Evolutionary conservation across 2,113 vertebrate genomes (phyloP), one percentile per base, ranked within the genome.

Genomic region (Hippocampus zosterae): DNA sequence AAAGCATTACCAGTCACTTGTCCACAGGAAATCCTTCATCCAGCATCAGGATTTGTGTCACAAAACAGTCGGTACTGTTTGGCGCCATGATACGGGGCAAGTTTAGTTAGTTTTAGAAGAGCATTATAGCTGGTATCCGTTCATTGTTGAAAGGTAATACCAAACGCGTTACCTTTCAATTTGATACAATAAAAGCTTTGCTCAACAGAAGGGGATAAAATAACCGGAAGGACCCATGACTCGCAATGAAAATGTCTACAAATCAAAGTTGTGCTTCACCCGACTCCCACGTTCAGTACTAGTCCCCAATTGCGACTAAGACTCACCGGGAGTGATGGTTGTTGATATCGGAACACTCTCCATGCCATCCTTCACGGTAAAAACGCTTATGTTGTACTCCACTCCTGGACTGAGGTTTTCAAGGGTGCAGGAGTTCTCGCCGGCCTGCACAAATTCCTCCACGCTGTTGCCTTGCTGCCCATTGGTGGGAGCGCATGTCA

Each of bases 331-430:
- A 15, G 92, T 94, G 79, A 97, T 79, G 61, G 91, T 93, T 77
- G 93, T 93, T 5, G 93, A 97, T 80, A 96, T 79, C 7, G 97
- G 96, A 25, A 76, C 5, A 37, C 97, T 98, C 92, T 98, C 96
- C 90, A 95, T 94, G 65, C 94, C 84, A 0, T 93, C 94, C 84
- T 97, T 98, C 53, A 98, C 92, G 0, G 97, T 92, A 44, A 94
- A 94, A 69, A 99, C 94, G 0, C 95, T 99, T 91, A 99, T 88
- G 0, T 98, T 97, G 91, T 99, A 99, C 79, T 98, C 95, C 74
- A 99, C 85, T 1, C 97, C 97, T 0, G 96, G 96, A 81, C 64
- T 95, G 71, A 99, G 92, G 81, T 94, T 96, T 55, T 99, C 96
- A 82, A 98, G 92, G 61, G 91, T 95, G 85, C 94, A 98, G 19